A percentile compares a stretch with the other conserved stretches of the same genome.
These are phyloP conservation scores for Ephydatia muelleri DNA, from an alignment of 37 sponge, comb jelly and placozoan genomes.

Conservation along the genomic window DNA sequence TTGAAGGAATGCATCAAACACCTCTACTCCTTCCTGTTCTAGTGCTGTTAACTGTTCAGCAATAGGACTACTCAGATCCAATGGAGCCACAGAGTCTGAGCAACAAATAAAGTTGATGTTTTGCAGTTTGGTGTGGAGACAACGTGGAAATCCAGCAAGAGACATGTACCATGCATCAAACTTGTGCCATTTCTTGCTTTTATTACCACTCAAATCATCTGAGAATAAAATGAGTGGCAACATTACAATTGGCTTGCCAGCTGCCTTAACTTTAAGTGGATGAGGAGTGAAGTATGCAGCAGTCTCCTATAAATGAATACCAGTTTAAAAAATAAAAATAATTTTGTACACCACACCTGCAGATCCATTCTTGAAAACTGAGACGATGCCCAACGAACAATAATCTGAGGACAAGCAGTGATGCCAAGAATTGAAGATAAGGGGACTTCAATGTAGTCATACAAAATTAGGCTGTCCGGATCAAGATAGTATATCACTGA, in stretches of 20 bases:
- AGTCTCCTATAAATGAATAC: too few species aligned
- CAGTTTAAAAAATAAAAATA: too few species aligned
- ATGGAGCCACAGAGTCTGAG: conserved; percentile 21
- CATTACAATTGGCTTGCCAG: conserved; percentile 8
- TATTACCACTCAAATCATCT: conserved; percentile 66
- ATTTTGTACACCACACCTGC: too few species aligned
- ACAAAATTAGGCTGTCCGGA: too few species aligned
- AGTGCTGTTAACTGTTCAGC: conserved; percentile 5
- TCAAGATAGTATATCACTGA: too few species aligned
- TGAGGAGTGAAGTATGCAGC: too few species aligned
- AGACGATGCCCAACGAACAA: too few species aligned
- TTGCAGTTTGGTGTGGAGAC: conserved; percentile 13
- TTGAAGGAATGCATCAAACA: conserved; percentile 22
- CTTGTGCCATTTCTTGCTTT: conserved; percentile 50
- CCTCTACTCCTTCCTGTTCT: conserved; percentile 15
- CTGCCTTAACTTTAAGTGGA: too few species aligned
- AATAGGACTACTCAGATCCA: conserved; percentile 26
- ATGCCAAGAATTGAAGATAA: too few species aligned
- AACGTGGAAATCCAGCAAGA: conserved; percentile 37
- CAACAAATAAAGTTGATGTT: conserved; percentile 46
- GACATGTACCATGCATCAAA: conserved; percentile 56
- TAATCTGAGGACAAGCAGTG: too few species aligned
- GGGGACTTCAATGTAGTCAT: too few species aligned
- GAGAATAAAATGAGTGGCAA: conserved; percentile 41
- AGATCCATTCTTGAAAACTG: too few species aligned